phyloP scores from a whole-genome alignment of 2,888 invertebrate species.

The Tetramorium bicarinatum region DNA sequence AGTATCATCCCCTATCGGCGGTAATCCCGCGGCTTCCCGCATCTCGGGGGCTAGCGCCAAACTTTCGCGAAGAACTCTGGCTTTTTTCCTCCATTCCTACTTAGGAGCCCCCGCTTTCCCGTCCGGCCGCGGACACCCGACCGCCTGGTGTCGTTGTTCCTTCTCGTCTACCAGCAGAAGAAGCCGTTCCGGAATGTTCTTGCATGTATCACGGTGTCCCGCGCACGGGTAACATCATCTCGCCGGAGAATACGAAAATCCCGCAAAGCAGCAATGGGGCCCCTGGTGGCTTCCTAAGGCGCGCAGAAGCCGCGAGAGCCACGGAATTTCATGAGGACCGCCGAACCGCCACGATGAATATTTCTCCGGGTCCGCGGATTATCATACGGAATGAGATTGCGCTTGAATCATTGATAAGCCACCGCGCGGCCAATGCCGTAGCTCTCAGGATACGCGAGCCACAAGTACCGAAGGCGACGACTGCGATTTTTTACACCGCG shows the following conservation, averaged over 20 bases:
- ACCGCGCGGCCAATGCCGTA: constrained; percentile 73
- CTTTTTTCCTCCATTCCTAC: constrained; percentile 31
- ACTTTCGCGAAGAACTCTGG: constrained; percentile 77
- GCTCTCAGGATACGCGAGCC: constrained; percentile 64
- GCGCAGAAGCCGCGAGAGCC: constrained; percentile 67
- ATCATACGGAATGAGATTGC: constrained; percentile 85
- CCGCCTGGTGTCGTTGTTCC: constrained; percentile 51
- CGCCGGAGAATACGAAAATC: constrained; percentile 49
- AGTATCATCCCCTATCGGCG: constrained; percentile 80
- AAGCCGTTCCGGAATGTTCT: constrained; percentile 75
- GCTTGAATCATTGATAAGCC: constrained; percentile 82
- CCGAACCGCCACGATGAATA: constrained; percentile 82
- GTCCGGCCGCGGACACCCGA: constrained; percentile 39
- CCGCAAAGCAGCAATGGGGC: constrained; percentile 39
- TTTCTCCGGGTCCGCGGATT: constrained; percentile 82
- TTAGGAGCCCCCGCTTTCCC: constrained; percentile 35
- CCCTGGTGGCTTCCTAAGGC: constrained; percentile 68
- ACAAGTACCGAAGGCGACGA: constrained; percentile 66
- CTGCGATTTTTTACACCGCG: constrained; percentile 75
- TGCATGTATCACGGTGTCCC: constrained; percentile 80
- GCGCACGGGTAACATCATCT: constrained; percentile 32
- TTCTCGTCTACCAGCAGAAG: constrained; percentile 51
- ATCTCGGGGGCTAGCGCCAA: constrained; percentile 74
- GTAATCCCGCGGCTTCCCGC: constrained; percentile 80
- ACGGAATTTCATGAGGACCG: constrained; percentile 68